These are phyloP conservation scores for Harlomillsia oculata DNA, from an alignment of 1,140 invertebrate species.

Conservation along the genomic window DNA sequence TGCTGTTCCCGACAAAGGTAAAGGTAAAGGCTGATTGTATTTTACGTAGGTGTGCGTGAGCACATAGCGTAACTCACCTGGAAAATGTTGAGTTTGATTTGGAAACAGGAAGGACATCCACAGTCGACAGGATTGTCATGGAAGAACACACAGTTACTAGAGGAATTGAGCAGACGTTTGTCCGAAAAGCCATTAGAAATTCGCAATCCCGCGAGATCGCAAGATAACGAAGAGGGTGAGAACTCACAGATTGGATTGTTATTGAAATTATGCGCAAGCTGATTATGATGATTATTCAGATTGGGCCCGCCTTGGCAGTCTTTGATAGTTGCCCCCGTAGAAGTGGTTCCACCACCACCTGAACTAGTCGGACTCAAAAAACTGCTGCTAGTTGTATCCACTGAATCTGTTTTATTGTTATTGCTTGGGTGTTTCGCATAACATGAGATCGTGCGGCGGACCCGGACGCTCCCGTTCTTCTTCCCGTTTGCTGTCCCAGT, in stretches of 20 bases:
- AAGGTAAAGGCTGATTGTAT: too few species aligned
- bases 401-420: slow-evolving; percentile 5
- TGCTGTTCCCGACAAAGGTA: too few species aligned
- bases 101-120: slow-evolving; percentile 31
- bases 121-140: slow-evolving; percentile 33
- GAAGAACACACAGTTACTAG: slow-evolving; percentile 13
- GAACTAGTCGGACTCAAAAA: too few species aligned
- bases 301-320: background rate
- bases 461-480: slow-evolving; percentile 12
- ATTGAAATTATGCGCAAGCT: slow-evolving; percentile 4
- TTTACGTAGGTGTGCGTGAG: too few species aligned
- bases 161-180: slow-evolving; percentile 5
- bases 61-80: slow-evolving; percentile 18
- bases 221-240: slow-evolving; percentile 30
- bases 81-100: slow-evolving; percentile 26
- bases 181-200: slow-evolving; percentile 3
- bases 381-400: slow-evolving; percentile 5
- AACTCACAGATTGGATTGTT: slow-evolving; percentile 34
- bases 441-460: slow-evolving; percentile 28
- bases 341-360: background rate
- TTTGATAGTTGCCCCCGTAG: background rate
- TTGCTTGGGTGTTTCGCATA: slow-evolving; percentile 27
- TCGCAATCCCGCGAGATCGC: slow-evolving; percentile 21
- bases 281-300: slow-evolving; percentile 16
- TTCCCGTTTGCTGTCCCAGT: background rate